Evolutionary conservation across 1,140 invertebrate genomes (phyloP).

Genomic region (Bombus affinis): DNA sequence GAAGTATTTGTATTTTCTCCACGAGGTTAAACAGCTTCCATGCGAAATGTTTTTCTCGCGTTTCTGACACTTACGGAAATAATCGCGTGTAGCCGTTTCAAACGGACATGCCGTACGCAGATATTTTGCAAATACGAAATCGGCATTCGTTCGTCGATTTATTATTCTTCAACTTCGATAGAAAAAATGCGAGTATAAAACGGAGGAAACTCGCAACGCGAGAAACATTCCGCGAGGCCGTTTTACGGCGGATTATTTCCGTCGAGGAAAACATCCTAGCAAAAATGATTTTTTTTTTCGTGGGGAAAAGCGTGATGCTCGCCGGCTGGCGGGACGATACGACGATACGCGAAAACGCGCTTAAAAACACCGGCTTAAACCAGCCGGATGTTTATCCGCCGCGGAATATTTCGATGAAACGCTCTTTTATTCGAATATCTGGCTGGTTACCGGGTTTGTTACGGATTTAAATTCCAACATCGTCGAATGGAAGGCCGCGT

Average conservation of each 20-base stretch:
- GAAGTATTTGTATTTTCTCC: no score
- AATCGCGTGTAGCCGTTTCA: no score
- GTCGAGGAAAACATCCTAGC: not conserved
- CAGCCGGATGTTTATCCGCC: conserved; percentile 16
- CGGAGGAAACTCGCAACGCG: not conserved
- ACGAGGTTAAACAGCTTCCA: no score
- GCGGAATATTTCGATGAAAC: conserved; percentile 31
- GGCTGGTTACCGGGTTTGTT: conserved; percentile 2
- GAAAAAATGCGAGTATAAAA: not conserved
- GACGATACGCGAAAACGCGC: not conserved
- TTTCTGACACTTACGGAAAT: no score
- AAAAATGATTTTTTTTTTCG: not conserved
- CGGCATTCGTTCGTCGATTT: no score
- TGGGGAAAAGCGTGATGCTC: not conserved
- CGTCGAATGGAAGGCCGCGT: not conserved
- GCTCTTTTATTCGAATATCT: conserved; percentile 18
- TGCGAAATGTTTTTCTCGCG: no score
- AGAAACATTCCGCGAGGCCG: not conserved
- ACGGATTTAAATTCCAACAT: conserved; percentile 10
- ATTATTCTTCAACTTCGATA: no score
- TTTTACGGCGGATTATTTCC: conserved; percentile 2
- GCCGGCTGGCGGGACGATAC: not conserved
- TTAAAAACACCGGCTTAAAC: not conserved
- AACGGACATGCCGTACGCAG: no score
- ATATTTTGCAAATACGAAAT: no score